A percentile compares a stretch with the other conserved stretches of the same genome.
Conservation (phyloP, 2,113 vertebrate species). For the Peromyscus leucopus region DNA sequence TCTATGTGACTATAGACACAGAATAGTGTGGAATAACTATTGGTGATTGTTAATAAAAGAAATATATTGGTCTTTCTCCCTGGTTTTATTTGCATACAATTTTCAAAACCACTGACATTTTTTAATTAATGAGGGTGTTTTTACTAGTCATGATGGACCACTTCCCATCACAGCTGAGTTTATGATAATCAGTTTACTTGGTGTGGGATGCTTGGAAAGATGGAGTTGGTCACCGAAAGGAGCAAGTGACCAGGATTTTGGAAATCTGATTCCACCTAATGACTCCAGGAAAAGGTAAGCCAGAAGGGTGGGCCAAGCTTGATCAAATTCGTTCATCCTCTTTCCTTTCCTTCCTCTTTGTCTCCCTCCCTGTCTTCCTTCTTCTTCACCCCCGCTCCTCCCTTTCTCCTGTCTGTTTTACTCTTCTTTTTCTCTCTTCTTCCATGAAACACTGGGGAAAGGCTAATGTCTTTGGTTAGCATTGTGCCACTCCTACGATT, state of each 20-base stretch:
- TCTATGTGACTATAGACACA: background rate
- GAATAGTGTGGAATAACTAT: background rate
- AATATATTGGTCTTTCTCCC: background rate
- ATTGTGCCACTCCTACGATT: no score
- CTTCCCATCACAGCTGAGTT: background rate
- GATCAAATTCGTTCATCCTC: background rate
- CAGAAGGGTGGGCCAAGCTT: background rate
- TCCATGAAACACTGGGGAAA: background rate
- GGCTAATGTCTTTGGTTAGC: background rate
- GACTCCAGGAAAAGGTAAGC: background rate
- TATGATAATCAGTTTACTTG: background rate
- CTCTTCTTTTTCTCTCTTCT: background rate
- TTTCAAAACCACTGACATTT: background rate
- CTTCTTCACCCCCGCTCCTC: background rate
- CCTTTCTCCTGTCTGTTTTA: background rate
- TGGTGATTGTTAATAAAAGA: no score
- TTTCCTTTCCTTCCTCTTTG: background rate
- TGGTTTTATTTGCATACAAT: background rate
- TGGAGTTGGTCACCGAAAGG: background rate
- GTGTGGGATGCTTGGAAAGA: background rate
- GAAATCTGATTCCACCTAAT: background rate
- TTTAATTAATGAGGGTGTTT: background rate
- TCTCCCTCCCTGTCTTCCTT: no score
- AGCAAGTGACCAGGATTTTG: background rate
- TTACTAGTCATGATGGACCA: background rate